Evolutionary conservation across 1,140 invertebrate genomes (phyloP).

Genomic region (Venturia canescens): DNA sequence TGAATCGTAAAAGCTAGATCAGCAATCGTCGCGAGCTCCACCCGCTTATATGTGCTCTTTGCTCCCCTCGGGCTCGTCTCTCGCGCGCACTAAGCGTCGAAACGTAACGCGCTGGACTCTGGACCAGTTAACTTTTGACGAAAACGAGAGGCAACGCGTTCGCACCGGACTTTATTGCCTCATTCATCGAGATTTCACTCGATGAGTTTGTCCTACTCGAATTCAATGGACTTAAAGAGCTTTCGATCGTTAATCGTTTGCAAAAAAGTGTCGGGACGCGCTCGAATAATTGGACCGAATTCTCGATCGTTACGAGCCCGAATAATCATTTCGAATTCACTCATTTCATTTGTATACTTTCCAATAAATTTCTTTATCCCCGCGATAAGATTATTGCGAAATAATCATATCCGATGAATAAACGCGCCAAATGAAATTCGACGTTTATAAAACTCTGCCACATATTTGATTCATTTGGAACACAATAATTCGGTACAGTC

Average conservation of each 20-base stretch:
- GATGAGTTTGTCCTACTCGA: background rate
- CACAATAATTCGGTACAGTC: constrained; percentile 8
- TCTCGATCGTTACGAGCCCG: too few relatives aligned
- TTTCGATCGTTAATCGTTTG: constrained; percentile 5
- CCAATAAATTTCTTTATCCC: too few relatives aligned
- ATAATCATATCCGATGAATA: too few relatives aligned
- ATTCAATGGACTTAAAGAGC: background rate
- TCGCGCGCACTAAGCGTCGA: constrained; percentile 14
- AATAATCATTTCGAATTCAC: too few relatives aligned
- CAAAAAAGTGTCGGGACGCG: background rate
- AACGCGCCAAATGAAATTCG: background rate
- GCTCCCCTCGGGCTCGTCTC: constrained; percentile 60
- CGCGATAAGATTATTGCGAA: too few relatives aligned
- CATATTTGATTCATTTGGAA: background rate
- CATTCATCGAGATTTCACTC: constrained; percentile 38
- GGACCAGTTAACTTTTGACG: constrained; percentile 63
- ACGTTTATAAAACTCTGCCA: background rate
- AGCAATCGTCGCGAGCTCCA: constrained; percentile 66
- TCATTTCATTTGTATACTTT: too few relatives aligned
- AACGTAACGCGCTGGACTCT: constrained; percentile 53
- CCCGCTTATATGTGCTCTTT: constrained; percentile 55
- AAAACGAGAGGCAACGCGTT: constrained; percentile 56
- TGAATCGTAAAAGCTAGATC: constrained; percentile 75
- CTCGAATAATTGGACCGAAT: background rate
- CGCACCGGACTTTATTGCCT: constrained; percentile 54